Percentiles rank a stretch among this genome's conserved stretches.
Conservation (phyloP, 1,140 invertebrate species). For the Tetragnatha versicolor region DNA sequence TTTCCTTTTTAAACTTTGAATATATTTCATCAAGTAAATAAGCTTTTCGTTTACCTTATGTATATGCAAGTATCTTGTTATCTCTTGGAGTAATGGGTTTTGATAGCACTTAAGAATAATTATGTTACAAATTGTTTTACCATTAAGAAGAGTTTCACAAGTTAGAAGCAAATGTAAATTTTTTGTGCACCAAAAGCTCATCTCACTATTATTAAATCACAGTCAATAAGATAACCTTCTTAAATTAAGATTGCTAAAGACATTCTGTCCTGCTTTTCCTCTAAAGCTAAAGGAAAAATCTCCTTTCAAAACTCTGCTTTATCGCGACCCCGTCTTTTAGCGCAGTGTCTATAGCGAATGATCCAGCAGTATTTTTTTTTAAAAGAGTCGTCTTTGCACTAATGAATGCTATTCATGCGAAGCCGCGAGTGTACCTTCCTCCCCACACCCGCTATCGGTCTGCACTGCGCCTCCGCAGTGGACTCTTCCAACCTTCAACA, state of each 20-base stretch:
- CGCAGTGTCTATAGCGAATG: background rate
- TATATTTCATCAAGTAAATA: no score
- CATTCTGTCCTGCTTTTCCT: background rate
- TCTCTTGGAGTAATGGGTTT: no score
- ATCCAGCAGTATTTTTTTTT: slow-evolving; percentile 9
- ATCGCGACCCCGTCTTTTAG: no score
- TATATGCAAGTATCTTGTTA: no score
- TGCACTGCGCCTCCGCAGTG: slow-evolving; percentile 11
- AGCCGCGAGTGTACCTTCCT: slow-evolving; percentile 31
- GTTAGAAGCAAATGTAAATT: no score
- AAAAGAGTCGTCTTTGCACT: slow-evolving; percentile 5
- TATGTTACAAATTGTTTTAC: no score
- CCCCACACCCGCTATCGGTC: background rate
- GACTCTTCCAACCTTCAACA: slow-evolving; percentile 51
- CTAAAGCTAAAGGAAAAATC: background rate
- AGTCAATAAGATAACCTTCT: background rate
- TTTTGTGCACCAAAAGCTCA: no score
- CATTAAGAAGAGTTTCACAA: no score
- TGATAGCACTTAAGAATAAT: no score
- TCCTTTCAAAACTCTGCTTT: background rate
- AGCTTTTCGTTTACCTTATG: no score
- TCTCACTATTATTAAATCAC: background rate
- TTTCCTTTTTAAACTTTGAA: no score
- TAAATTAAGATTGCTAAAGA: background rate
- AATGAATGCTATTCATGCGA: slow-evolving; percentile 48